These are phyloP conservation scores for Melanaphis sacchari DNA, from an alignment of 1,140 invertebrate genomes.

Conservation along the genomic window DNA sequence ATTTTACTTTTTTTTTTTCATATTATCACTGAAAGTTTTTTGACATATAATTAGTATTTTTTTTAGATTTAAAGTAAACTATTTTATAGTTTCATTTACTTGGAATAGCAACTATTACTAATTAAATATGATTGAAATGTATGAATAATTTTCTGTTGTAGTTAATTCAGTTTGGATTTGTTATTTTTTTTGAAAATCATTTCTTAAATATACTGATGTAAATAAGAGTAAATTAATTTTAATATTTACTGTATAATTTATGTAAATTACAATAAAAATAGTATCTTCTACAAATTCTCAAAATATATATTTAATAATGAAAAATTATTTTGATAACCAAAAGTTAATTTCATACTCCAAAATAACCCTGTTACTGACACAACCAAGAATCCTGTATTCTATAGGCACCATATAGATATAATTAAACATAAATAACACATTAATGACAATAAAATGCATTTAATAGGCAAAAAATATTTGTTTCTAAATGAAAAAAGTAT, in stretches of 20 bases:
- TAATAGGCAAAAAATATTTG: no score
- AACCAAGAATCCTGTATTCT: no score
- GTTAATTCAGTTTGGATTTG: neutral
- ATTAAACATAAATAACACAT: no score
- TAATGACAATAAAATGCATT: no score
- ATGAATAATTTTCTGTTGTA: neutral
- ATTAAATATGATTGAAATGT: neutral
- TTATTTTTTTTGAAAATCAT: neutral
- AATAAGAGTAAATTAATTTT: neutral
- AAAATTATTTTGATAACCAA: neutral
- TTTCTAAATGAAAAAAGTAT: no score
- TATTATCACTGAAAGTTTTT: no score
- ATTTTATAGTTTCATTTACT: neutral
- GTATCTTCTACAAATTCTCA: neutral
- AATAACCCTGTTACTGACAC: no score
- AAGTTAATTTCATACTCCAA: no score
- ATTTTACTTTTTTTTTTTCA: no score
- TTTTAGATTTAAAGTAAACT: neutral
- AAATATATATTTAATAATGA: neutral
- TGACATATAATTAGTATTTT: neutral
- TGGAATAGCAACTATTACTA: neutral
- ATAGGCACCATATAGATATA: no score
- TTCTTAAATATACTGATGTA: neutral
- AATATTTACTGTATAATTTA: neutral
- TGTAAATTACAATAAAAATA: neutral